Base-by-base conservation (phyloP, 1,140 invertebrate genomes). In the Listronotus oregonensis region DNA sequence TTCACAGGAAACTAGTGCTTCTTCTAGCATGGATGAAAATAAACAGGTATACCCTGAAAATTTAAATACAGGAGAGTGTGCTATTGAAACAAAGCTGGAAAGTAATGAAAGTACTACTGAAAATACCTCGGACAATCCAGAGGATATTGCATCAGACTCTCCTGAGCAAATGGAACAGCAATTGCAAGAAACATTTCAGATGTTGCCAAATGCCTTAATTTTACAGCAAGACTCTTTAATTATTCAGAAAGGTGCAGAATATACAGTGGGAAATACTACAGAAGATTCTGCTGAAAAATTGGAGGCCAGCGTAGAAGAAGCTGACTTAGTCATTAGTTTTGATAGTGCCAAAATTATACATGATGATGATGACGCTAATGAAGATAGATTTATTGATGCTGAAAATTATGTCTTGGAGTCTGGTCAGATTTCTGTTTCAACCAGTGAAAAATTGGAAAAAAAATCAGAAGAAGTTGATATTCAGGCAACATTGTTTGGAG, bases 341-440 rank as follows among this genome's bases (percentile, higher is more conserved):
- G 68, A 69, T 37, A 67, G 51, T 61, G 70, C 71, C 11, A 69
- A 64, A 40, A 71, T 64, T 54, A 72, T 72, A 31, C 70, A 67
- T 8, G 75, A 77, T 55, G 77, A 78, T 37, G 77, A 79, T 65
- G 72, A 50, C 8, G 34, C 72, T 7, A 78, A 77, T 54, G 78
- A 80, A 64, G 75, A 79, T 61, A 67, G 79, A 14, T 79, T 80
- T 70, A 76, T 78, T 14, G 80, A 80, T 73, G 79, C 79, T 8
- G 79, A 81, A 65, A 80, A 77, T 70, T 80, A 80, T 69, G 76
- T 80, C 5, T 60, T 80, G 43, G 80, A 81, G 70, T 80, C 79
- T 17, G 79, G 79, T 6, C 76, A 79, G 70, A 78, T 80, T 21
- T 65, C 73, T 11, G 61, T 77, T 6, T 43, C 70, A 14, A 55